phyloP scores from a whole-genome alignment of 2,797 vertebrate species.

The Cuniculus paca region DNA sequence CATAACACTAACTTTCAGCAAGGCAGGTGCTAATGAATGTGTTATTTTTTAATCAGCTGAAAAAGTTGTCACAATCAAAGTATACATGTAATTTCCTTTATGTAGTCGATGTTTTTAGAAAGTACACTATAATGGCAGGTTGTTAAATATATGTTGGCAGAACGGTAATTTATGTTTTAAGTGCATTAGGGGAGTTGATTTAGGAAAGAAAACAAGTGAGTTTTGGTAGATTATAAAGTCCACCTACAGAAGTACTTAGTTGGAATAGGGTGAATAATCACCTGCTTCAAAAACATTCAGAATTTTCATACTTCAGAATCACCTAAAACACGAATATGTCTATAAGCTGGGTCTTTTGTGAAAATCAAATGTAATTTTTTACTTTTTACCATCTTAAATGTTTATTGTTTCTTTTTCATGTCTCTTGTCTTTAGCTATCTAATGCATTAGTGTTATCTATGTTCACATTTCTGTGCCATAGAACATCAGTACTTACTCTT shows the following conservation, averaged over 20 bases:
- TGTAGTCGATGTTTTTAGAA: constrained; percentile 30
- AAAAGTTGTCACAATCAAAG: constrained; percentile 52
- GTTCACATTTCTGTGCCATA: background rate
- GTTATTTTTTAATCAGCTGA: constrained; percentile 52
- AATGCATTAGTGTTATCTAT: background rate
- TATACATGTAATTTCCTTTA: constrained; percentile 22
- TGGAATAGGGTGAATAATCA: constrained; percentile 4
- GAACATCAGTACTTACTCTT: background rate
- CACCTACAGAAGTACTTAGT: constrained; percentile 2
- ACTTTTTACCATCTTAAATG: background rate
- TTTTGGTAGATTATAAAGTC: constrained; percentile 39
- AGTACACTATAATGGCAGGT: background rate
- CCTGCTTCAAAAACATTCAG: background rate
- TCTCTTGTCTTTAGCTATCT: background rate
- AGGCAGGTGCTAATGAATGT: constrained; percentile 49
- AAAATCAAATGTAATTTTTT: background rate
- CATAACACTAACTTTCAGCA: constrained; percentile 33
- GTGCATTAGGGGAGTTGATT: background rate
- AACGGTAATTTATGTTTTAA: constrained; percentile 57
- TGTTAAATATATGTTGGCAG: constrained; percentile 34
- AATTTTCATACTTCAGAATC: background rate
- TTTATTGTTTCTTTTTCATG: background rate
- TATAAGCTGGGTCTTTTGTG: background rate
- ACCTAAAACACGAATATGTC: background rate
- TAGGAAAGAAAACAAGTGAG: constrained; percentile 46